phyloP scores from a whole-genome alignment of 2,888 invertebrate genomes.

The Sinopyrophorus schimmeli region DNA sequence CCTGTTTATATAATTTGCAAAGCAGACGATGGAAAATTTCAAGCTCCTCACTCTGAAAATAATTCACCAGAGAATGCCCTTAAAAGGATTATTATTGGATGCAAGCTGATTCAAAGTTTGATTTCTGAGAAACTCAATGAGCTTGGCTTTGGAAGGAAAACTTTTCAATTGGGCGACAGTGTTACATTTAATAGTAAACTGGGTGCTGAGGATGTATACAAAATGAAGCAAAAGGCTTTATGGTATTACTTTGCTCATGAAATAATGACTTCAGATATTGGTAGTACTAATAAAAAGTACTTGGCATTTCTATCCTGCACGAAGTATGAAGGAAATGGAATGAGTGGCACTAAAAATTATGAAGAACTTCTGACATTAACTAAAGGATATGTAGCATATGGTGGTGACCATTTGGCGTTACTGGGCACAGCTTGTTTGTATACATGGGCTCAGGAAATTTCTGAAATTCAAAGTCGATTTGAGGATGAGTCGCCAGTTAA shows the following conservation, averaged over 20 bases:
- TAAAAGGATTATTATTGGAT: slow-evolving; percentile 73
- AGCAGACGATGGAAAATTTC: slow-evolving; percentile 78
- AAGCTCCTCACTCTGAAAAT: slow-evolving; percentile 58
- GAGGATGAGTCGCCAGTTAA: slow-evolving; percentile 69
- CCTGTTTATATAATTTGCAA: slow-evolving; percentile 84
- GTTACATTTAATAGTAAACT: slow-evolving; percentile 74
- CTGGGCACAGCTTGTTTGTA: slow-evolving; percentile 90
- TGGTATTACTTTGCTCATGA: slow-evolving; percentile 88
- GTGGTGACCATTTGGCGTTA: slow-evolving; percentile 88
- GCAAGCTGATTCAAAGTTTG: slow-evolving; percentile 81
- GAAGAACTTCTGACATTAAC: slow-evolving; percentile 71
- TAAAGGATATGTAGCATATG: slow-evolving; percentile 85
- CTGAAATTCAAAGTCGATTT: slow-evolving; percentile 67
- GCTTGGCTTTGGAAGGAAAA: slow-evolving; percentile 75
- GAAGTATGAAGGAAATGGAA: slow-evolving; percentile 66
- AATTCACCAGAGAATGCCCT: slow-evolving; percentile 72
- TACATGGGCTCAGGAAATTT: slow-evolving; percentile 80
- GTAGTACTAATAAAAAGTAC: slow-evolving; percentile 76
- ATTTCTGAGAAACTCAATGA: slow-evolving; percentile 86
- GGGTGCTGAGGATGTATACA: slow-evolving; percentile 69
- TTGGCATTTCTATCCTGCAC: slow-evolving; percentile 89
- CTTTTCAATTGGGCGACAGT: slow-evolving; percentile 81
- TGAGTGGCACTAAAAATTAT: slow-evolving; percentile 61
- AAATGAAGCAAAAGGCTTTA: slow-evolving; percentile 75
- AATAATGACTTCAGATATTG: slow-evolving; percentile 71